Evolutionary conservation across 2,113 vertebrate genomes (phyloP).

Genomic region (Enhydra lutris): DNA sequence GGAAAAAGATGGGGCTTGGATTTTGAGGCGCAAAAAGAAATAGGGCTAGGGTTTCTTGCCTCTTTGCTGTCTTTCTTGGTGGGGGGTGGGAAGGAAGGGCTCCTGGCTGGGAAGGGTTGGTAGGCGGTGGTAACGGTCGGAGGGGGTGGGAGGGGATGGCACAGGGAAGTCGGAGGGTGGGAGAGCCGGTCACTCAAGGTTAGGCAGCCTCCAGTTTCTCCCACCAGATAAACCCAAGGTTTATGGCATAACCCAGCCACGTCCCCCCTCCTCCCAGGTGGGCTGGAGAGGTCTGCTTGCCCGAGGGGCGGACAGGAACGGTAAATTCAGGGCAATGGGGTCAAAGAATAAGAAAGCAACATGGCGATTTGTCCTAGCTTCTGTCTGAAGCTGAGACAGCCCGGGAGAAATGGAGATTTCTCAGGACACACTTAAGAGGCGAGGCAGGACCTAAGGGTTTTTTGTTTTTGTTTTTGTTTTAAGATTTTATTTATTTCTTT

Average conservation of each 20-base stretch:
- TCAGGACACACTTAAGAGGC: not conserved
- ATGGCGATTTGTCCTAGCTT: not conserved
- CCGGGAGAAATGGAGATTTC: not conserved
- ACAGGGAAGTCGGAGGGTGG: accelerated
- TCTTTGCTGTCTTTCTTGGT: not conserved
- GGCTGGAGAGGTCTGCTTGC: too few relatives aligned
- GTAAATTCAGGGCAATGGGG: too few relatives aligned
- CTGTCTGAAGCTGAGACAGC: not conserved
- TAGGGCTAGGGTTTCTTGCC: not conserved
- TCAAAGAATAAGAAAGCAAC: not conserved
- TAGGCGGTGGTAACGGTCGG: accelerated
- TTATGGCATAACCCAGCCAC: accelerated
- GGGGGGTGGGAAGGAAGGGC: too few relatives aligned
- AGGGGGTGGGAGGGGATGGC: not conserved
- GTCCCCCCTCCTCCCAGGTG: too few relatives aligned
- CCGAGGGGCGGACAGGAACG: accelerated
- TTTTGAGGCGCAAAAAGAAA: not conserved
- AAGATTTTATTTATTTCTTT: too few relatives aligned
- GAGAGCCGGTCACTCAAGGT: not conserved
- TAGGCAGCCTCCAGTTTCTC: not conserved
- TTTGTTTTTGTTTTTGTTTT: not conserved
- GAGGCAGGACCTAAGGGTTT: not conserved
- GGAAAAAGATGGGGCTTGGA: not conserved
- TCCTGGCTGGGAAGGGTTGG: not conserved
- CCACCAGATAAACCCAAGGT: not conserved